A percentile compares a stretch with the other conserved stretches of the same genome.
phyloP scores from a whole-genome alignment of 2,113 vertebrate species.

The Rhegmatorhina hoffmannsi region DNA sequence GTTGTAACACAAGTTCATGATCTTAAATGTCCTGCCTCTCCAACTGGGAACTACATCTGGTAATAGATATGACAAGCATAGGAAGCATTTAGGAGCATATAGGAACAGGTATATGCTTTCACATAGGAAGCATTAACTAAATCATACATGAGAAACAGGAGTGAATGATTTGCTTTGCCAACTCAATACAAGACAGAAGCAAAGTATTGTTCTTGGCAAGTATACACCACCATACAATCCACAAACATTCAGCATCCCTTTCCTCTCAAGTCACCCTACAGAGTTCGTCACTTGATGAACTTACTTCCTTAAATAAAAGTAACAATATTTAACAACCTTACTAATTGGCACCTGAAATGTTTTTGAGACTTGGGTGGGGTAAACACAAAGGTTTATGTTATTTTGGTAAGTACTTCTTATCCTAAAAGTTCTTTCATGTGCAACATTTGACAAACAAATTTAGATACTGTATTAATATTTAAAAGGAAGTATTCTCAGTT shows the following conservation, averaged over 20 bases:
- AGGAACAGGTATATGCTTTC: not conserved
- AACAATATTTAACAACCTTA: not conserved
- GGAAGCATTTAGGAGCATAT: not conserved
- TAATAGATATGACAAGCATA: not conserved
- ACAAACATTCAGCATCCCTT: not conserved
- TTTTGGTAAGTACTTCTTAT: constrained; percentile 14
- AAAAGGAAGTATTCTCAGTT: constrained; percentile 85
- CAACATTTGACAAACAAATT: constrained; percentile 70
- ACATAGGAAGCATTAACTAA: not conserved
- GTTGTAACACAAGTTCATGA: rapidly evolving
- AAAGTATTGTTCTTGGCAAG: not conserved
- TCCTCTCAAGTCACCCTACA: not conserved
- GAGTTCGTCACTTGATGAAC: not conserved
- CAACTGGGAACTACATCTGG: not conserved
- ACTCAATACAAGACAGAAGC: not conserved
- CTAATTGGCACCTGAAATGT: not conserved
- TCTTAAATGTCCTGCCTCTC: not conserved
- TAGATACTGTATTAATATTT: constrained; percentile 83
- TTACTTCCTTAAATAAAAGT: constrained; percentile 37
- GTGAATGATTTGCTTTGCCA: not conserved
- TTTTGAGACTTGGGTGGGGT: not conserved
- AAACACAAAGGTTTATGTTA: constrained; percentile 17
- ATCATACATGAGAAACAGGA: not conserved
- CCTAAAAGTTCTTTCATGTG: constrained; percentile 71
- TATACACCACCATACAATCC: not conserved